These are phyloP conservation scores for Orchesella cincta DNA, from an alignment of 1,140 invertebrate genomes.

Conservation along the genomic window DNA sequence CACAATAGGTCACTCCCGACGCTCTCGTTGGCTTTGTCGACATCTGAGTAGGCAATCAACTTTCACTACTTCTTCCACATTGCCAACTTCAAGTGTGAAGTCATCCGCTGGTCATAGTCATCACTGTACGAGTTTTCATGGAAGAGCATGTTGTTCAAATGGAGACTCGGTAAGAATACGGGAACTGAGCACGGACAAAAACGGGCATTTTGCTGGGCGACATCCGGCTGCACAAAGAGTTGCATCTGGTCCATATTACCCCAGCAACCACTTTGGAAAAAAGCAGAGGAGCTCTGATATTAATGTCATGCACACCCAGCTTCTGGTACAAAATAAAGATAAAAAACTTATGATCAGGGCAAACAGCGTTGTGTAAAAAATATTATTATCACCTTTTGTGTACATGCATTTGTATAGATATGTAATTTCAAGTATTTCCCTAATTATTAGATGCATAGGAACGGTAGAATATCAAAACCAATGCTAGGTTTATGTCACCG, in stretches of 20 bases:
- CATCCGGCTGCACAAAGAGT: conserved; percentile 35
- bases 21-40: conserved; percentile 49
- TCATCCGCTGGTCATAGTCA: conserved; percentile 33
- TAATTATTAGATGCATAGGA: not conserved
- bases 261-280: conserved; percentile 35
- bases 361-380: conserved; percentile 48
- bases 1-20: conserved; percentile 34
- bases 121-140: conserved; percentile 12
- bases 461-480: too few relatives aligned
- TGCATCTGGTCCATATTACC: conserved; percentile 45
- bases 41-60: conserved; percentile 53
- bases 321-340: not conserved
- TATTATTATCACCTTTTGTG: too few relatives aligned
- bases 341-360: conserved; percentile 48
- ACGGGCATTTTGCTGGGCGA: conserved; percentile 29
- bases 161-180: conserved; percentile 41
- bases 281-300: conserved; percentile 44
- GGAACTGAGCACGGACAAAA: conserved; percentile 22
- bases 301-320: conserved; percentile 20
- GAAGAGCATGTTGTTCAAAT: conserved; percentile 20
- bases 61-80: conserved; percentile 51
- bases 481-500: too few relatives aligned
- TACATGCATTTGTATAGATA: not conserved
- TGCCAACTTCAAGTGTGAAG: conserved; percentile 48
- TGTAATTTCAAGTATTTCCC: not conserved